Conservation (phyloP, 2,888 invertebrate genomes). For the Melikaiella ostensackeni region DNA sequence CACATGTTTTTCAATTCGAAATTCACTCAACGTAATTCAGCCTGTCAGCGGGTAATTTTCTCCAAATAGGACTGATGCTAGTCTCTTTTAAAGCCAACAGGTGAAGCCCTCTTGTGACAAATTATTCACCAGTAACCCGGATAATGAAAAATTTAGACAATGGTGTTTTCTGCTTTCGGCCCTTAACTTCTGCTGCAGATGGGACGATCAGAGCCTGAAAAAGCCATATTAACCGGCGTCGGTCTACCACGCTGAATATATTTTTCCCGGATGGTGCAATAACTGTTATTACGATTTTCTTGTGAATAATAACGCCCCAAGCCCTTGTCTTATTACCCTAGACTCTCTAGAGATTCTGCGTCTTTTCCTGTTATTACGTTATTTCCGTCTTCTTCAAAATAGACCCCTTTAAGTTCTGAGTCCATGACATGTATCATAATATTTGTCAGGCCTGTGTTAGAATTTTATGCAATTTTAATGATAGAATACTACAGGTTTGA, state of each 20-base stretch:
- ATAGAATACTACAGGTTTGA: not conserved
- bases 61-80: not conserved
- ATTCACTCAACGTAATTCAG: conserved; percentile 10
- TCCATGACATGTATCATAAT: not conserved
- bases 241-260: not conserved
- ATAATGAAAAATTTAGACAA: not conserved
- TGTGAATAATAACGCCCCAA: conserved; percentile 36
- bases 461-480: not conserved
- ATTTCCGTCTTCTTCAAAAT: conserved; percentile 29
- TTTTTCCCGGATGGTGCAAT: conserved; percentile 7
- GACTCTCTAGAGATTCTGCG: conserved; percentile 26
- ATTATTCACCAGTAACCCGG: conserved; percentile 7
- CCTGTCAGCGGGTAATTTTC: not conserved
- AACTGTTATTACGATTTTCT: conserved; percentile 38
- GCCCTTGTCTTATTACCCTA: conserved; percentile 35
- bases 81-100: not conserved
- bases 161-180: not conserved
- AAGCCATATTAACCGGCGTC: not conserved
- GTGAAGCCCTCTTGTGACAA: not conserved
- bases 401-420: not conserved
- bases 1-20: not conserved
- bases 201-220: conserved; percentile 2
- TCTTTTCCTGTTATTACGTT: conserved; percentile 35
- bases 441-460: not conserved
- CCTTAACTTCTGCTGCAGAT: not conserved